phyloP scores from a whole-genome alignment of 1,140 invertebrate genomes.

The Seison nebaliae region DNA sequence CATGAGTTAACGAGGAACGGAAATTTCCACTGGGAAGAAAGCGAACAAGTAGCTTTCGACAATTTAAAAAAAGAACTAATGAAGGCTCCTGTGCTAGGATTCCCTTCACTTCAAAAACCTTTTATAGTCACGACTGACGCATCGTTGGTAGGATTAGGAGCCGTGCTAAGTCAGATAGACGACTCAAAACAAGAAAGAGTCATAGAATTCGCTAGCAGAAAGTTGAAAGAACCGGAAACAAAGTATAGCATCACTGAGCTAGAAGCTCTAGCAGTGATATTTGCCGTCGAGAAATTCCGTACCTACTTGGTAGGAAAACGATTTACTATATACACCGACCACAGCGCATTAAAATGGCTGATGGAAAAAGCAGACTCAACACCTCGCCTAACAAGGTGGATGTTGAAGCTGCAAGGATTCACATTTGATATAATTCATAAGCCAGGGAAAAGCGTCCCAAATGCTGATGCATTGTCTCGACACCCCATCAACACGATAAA shows the following conservation, averaged over 20 bases:
- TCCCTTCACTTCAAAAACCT: conserved; percentile 15
- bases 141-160: neutral
- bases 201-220: conserved; percentile 1
- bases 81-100: conserved; percentile 15
- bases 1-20: conserved; percentile 17
- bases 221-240: conserved; percentile 22
- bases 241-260: conserved; percentile 28
- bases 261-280: conserved; percentile 32
- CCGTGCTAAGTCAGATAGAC: neutral
- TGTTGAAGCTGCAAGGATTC: neutral
- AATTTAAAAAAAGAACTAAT: conserved; percentile 15
- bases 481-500: neutral
- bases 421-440: conserved; percentile 1
- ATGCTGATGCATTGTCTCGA: conserved; percentile 4
- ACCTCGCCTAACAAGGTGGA: conserved; percentile 18
- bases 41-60: conserved; percentile 13
- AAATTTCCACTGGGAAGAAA: conserved; percentile 14
- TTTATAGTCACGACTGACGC: conserved; percentile 5
- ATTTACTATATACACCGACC: conserved; percentile 32
- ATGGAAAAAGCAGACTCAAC: conserved; percentile 16
- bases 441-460: neutral
- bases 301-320: conserved; percentile 28
- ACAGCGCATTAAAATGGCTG: conserved; percentile 29
- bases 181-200: conserved; percentile 1
- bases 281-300: conserved; percentile 27